A percentile compares a stretch with the other conserved stretches of the same genome.
phyloP scores from a whole-genome alignment of 2,113 vertebrate species.

The Mobula birostris region DNA sequence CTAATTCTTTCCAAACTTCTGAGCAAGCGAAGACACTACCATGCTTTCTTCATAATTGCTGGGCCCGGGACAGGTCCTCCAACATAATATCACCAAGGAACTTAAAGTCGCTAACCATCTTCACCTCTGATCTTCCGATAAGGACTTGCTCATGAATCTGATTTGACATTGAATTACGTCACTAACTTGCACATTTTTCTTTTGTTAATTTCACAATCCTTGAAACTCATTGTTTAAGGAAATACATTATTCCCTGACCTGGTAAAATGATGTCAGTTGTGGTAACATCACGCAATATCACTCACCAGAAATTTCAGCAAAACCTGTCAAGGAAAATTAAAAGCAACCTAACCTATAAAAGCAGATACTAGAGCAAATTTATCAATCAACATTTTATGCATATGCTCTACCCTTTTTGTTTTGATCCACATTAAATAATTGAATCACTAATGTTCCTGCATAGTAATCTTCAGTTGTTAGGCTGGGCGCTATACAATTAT shows the following conservation, averaged over 20 bases:
- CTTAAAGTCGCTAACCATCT: too few relatives aligned
- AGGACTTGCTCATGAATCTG: too few relatives aligned
- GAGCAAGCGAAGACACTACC: too few relatives aligned
- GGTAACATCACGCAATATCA: too few relatives aligned
- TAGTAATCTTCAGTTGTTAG: neutral
- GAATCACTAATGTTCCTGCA: neutral
- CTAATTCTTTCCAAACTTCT: too few relatives aligned
- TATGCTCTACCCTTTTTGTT: neutral
- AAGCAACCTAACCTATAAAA: neutral
- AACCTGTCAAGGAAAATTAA: neutral
- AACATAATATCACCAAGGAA: too few relatives aligned
- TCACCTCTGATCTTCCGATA: too few relatives aligned
- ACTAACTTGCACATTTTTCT: neutral
- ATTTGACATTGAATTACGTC: neutral
- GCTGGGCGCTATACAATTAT: neutral
- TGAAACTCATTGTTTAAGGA: neutral
- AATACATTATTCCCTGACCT: neutral
- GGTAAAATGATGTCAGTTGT: too few relatives aligned
- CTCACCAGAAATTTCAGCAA: neutral
- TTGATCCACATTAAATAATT: neutral
- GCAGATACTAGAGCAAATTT: neutral
- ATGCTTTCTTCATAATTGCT: too few relatives aligned
- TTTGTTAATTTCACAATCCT: neutral
- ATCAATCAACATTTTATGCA: neutral
- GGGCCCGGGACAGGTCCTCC: too few relatives aligned